Conservation (phyloP, 2,797 vertebrate genomes). For the Rhinoraja longicauda region DNA sequence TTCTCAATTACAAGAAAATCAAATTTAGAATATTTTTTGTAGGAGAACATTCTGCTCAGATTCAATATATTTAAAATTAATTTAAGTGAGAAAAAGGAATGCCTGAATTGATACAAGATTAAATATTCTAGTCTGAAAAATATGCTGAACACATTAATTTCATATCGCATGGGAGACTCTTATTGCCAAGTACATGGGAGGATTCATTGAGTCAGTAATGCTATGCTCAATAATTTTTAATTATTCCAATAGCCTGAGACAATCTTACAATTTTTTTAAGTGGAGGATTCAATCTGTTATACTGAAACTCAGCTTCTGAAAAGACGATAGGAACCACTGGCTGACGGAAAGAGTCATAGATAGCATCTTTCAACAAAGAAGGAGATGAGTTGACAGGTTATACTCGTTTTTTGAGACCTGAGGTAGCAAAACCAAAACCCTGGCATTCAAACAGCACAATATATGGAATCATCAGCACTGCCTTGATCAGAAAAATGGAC, state of each 20-base stretch:
- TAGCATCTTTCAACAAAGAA: too few relatives aligned
- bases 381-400: too few relatives aligned
- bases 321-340: too few relatives aligned
- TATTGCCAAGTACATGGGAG: not conserved
- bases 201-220: not conserved
- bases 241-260: not conserved
- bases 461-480: not conserved
- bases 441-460: too few relatives aligned
- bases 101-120: not conserved
- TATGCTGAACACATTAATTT: not conserved
- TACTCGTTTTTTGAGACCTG: too few relatives aligned
- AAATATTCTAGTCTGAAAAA: slow-evolving; percentile 19
- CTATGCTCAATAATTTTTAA: slow-evolving; percentile 22
- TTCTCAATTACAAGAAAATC: not conserved
- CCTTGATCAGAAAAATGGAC: not conserved
- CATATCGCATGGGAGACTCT: not conserved
- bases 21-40: not conserved
- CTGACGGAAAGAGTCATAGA: too few relatives aligned
- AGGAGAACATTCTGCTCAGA: not conserved
- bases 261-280: not conserved
- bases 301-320: not conserved
- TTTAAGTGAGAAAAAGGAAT: not conserved
- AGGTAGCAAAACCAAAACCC: not conserved
- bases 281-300: not conserved
- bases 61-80: not conserved